A percentile compares a stretch with the other conserved stretches of the same genome.
Evolutionary conservation across 2,113 vertebrate species (phyloP).

Genomic region (Melanocharis versteri): DNA sequence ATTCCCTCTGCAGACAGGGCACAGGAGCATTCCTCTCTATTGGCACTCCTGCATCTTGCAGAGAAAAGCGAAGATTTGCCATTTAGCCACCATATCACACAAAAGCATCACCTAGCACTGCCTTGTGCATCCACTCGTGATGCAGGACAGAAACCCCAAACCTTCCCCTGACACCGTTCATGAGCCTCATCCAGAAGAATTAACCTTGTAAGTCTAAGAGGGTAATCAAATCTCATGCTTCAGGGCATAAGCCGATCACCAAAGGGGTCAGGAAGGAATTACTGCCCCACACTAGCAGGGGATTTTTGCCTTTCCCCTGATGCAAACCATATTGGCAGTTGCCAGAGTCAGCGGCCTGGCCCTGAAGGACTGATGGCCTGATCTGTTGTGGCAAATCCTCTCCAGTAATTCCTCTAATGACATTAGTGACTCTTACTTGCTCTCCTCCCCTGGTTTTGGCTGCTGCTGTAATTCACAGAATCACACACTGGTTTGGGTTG

Average conservation of each 20-base stretch:
- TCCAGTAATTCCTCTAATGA: conserved; percentile 51
- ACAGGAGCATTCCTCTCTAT: neutral
- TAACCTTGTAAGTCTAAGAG: conserved; percentile 63
- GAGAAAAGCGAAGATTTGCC: neutral
- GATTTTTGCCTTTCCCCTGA: conserved; percentile 28
- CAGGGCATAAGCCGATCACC: conserved; percentile 51
- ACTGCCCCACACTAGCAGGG: neutral
- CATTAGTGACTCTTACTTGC: conserved; percentile 52
- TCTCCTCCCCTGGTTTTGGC: neutral
- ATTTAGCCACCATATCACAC: neutral
- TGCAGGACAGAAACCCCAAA: neutral
- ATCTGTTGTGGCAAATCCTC: conserved; percentile 50
- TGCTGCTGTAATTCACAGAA: neutral
- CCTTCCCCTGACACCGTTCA: neutral
- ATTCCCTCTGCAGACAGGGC: neutral
- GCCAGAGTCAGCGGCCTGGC: neutral
- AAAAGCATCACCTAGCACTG: neutral
- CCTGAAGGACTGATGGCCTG: conserved; percentile 20
- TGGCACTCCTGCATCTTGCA: neutral
- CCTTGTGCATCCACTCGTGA: neutral
- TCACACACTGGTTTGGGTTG: neutral
- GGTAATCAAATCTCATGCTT: conserved; percentile 57
- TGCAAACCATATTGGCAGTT: neutral
- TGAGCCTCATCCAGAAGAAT: conserved; percentile 12
- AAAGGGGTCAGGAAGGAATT: conserved; percentile 60